Evolutionary conservation across 2,888 invertebrate genomes (phyloP).

Genomic region (Saturnia japonica): DNA sequence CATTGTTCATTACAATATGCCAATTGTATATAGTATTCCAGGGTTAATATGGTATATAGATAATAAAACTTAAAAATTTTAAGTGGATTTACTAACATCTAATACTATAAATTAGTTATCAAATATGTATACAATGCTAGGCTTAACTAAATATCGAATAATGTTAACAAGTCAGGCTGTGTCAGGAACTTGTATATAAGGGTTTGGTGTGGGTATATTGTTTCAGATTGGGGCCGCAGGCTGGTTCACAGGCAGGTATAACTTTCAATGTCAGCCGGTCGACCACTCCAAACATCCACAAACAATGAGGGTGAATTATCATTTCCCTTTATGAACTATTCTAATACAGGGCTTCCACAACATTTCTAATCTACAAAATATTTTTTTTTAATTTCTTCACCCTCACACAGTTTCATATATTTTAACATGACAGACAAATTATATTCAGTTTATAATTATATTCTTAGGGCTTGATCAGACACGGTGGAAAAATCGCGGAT

Average conservation of each 20-base stretch:
- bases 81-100: slow-evolving; percentile 24
- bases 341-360: slow-evolving; percentile 15
- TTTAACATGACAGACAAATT: neutral
- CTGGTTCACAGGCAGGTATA: slow-evolving; percentile 98
- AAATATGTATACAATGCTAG: neutral
- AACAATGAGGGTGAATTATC: slow-evolving; percentile 93
- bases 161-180: neutral
- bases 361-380: slow-evolving; percentile 4
- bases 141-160: slow-evolving; percentile 2
- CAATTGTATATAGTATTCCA: slow-evolving; percentile 23
- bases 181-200: slow-evolving; percentile 42
- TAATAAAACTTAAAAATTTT: neutral
- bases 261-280: slow-evolving; percentile 97
- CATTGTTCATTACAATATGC: slow-evolving; percentile 45
- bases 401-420: neutral
- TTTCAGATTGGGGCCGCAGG: slow-evolving; percentile 94
- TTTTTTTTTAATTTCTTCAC: slow-evolving; percentile 2
- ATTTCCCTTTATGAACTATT: slow-evolving; percentile 34
- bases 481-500: too few relatives aligned
- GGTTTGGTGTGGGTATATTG: slow-evolving; percentile 77
- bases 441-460: neutral
- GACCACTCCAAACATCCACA: slow-evolving; percentile 96
- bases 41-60: slow-evolving; percentile 10
- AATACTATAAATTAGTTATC: slow-evolving; percentile 51
- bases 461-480: too few relatives aligned